Conservation (phyloP, 2,797 vertebrate species). For the Carcharodon carcharias region DNA sequence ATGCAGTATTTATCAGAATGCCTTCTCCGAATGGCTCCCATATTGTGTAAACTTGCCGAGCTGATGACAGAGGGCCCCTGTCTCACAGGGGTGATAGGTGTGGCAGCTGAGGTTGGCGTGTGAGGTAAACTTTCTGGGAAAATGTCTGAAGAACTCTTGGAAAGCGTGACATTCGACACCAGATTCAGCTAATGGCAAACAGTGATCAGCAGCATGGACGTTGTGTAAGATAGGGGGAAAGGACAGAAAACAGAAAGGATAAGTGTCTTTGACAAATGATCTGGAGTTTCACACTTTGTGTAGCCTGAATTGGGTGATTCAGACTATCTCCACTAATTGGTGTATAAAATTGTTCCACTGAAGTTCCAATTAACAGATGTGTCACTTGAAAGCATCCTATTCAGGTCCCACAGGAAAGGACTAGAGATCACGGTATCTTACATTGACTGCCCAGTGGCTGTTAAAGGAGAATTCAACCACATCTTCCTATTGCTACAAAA, state of each 20-base stretch:
- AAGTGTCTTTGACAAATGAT: neutral
- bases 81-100: slow-evolving; percentile 87
- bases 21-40: slow-evolving; percentile 86
- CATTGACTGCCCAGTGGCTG: neutral
- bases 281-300: neutral
- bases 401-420: neutral
- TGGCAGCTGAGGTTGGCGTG: slow-evolving; percentile 87
- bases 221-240: neutral
- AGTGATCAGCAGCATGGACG: neutral
- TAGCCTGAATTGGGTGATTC: neutral
- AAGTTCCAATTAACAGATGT: neutral
- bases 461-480: neutral
- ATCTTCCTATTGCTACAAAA: neutral
- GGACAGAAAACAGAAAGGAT: neutral
- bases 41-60: slow-evolving; percentile 82
- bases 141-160: slow-evolving; percentile 85
- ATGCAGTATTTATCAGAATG: slow-evolving; percentile 97
- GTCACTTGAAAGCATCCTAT: neutral
- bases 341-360: neutral
- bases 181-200: slow-evolving; percentile 69
- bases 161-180: slow-evolving; percentile 77
- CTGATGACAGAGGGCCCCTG: slow-evolving; percentile 93
- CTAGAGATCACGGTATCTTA: neutral
- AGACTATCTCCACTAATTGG: neutral
- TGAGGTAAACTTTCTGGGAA: slow-evolving; percentile 90